Evolutionary conservation across 2,113 vertebrate species (phyloP).

Genomic region (Stegostoma tigrinum): DNA sequence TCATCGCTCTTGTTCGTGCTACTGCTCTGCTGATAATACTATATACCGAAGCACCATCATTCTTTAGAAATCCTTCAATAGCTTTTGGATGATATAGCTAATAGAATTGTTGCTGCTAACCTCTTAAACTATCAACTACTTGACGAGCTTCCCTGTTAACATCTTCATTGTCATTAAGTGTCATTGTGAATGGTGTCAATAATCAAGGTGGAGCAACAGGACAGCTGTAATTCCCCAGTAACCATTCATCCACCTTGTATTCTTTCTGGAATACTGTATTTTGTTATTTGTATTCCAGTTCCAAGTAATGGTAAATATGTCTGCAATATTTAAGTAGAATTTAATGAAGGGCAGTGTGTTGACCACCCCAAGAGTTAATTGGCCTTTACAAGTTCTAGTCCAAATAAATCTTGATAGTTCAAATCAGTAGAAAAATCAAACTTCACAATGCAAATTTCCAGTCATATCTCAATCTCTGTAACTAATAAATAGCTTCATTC

Average conservation of each 20-base stretch:
- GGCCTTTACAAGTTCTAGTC: not conserved
- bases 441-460: not conserved
- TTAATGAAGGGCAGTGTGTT: not conserved
- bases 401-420: not conserved
- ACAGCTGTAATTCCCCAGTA: not conserved
- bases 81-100: not conserved
- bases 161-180: not conserved
- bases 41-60: not conserved
- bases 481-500: not conserved
- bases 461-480: not conserved
- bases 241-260: not conserved
- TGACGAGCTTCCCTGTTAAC: not conserved
- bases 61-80: not conserved
- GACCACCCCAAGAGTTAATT: not conserved
- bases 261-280: not conserved
- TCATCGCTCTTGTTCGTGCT: not conserved
- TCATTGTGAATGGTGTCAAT: not conserved
- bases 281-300: not conserved
- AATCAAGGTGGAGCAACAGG: not conserved
- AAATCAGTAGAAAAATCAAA: not conserved
- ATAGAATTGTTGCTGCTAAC: not conserved
- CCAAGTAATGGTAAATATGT: not conserved
- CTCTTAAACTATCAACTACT: not conserved
- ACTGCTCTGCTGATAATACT: not conserved
- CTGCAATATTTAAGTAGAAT: not conserved